phyloP scores from a whole-genome alignment of 2,888 invertebrate genomes.

The Diaperis boleti region DNA sequence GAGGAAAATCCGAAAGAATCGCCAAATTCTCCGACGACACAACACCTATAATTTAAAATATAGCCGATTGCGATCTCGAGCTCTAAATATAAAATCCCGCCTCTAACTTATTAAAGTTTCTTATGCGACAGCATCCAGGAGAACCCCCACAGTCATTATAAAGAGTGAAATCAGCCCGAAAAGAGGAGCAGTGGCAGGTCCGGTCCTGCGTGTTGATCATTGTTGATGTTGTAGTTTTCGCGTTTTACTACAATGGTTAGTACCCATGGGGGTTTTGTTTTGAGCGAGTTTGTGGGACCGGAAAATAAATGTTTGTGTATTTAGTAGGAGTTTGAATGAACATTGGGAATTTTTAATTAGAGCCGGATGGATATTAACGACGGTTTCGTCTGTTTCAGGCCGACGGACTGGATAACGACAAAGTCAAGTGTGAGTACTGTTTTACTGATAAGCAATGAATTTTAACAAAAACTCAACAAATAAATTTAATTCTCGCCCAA shows the following conservation, averaged over 20 bases:
- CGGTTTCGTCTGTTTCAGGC: constrained; percentile 55
- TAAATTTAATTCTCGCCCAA: too few relatives aligned
- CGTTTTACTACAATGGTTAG: constrained; percentile 23
- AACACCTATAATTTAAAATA: constrained; percentile 34
- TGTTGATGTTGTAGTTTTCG: constrained; percentile 9
- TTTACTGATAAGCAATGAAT: neutral
- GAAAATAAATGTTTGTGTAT: too few relatives aligned
- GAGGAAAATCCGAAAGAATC: constrained; percentile 34
- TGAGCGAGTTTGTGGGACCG: too few relatives aligned
- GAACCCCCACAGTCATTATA: constrained; percentile 21
- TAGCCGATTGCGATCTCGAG: constrained; percentile 35
- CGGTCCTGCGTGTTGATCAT: constrained; percentile 11
- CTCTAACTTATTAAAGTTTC: constrained; percentile 30
- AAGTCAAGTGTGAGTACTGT: constrained; percentile 62
- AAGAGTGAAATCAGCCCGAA: constrained; percentile 25
- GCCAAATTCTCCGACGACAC: constrained; percentile 39
- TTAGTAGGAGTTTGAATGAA: neutral
- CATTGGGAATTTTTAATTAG: constrained; percentile 5
- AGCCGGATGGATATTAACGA: constrained; percentile 12
- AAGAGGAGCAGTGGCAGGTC: constrained; percentile 17
- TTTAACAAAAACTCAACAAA: too few relatives aligned
- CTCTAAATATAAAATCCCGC: constrained; percentile 41
- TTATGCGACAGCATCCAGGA: constrained; percentile 21
- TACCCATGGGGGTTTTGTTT: too few relatives aligned
- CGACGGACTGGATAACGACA: constrained; percentile 61